These are phyloP conservation scores for Heloderma charlesbogerti DNA, from an alignment of 2,113 vertebrate species.

Conservation along the genomic window DNA sequence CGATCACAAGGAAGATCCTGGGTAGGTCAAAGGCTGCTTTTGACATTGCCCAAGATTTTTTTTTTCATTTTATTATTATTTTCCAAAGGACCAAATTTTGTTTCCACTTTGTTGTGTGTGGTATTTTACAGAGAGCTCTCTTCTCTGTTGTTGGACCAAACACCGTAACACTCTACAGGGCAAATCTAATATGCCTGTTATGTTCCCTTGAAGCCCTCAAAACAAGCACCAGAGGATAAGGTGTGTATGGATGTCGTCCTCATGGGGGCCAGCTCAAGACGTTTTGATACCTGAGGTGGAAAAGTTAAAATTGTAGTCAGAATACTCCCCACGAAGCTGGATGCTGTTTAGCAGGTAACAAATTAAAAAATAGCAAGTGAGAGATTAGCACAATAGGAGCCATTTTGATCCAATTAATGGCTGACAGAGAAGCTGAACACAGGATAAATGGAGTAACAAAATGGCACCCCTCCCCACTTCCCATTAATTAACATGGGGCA, in stretches of 20 bases:
- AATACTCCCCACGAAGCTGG: neutral
- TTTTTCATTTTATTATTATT: neutral
- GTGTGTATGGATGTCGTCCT: neutral
- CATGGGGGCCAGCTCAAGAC: neutral
- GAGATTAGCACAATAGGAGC: neutral
- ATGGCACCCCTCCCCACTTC: neutral
- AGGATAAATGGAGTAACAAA: neutral
- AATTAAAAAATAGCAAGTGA: slow-evolving; percentile 2
- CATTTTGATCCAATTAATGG: neutral
- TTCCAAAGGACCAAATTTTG: slow-evolving; percentile 11
- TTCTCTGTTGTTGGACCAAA: slow-evolving; percentile 12
- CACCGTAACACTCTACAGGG: neutral
- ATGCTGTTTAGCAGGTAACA: neutral
- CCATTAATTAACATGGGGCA: neutral
- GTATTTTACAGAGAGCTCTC: neutral
- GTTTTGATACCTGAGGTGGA: neutral
- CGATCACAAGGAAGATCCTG: neutral
- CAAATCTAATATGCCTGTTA: neutral
- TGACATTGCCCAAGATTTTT: neutral
- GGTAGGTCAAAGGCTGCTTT: neutral
- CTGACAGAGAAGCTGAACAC: neutral
- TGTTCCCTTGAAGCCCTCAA: neutral
- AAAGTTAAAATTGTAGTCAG: neutral
- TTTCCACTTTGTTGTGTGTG: slow-evolving; percentile 4
- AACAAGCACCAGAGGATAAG: neutral